Base-by-base conservation (phyloP, 2,797 vertebrate genomes). In the Tapera naevia region DNA sequence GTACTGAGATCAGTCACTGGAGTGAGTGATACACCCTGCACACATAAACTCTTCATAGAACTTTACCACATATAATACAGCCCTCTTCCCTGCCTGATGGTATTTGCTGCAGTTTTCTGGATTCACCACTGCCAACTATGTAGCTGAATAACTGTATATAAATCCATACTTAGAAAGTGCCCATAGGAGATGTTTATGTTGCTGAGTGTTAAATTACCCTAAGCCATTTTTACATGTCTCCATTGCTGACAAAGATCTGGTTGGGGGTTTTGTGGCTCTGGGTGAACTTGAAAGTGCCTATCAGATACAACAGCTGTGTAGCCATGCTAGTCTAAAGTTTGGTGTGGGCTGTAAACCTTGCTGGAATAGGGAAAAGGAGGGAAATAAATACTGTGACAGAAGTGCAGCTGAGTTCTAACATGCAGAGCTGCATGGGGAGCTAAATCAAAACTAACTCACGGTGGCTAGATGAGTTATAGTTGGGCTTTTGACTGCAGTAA, bases 371-470 rank as follows among this genome's bases (percentile, higher is more conserved):
- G 19, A 86, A 71, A 73, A 86, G 5, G 4, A 35, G 39, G 30
- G 32, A 92, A 91, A 91, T 94, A 94, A 93, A 95, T 78, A 80
- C 64, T 18, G 13, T 71, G 81, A 50, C 56, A 60, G 24, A 22
- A 70, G 60, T 45, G 45, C 39, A 56, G 18, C 74, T 82, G 71
- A 89, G 86, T 48, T 60, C 67, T 92, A 92, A 83, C 81, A 79
- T 33, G 43, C 53, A 60, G 67, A 85, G 25, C 64, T 93, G 82
- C 43, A 25, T 0, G 2, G 48, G 21, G 41, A 85, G 57, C 56
- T 93, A 92, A 94, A 92, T 89, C 92, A 92, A 91, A 88, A 85
- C 35, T 64, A 73, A 64, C 39, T 87, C 48, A 80, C 62, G 64
- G 65, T 82, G 64, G 51, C 22, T 83, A 30, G 17, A 46, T 65